These are phyloP conservation scores for Sebastes baramenuke DNA, from an alignment of 2,797 vertebrate species.

Conservation along the genomic window DNA sequence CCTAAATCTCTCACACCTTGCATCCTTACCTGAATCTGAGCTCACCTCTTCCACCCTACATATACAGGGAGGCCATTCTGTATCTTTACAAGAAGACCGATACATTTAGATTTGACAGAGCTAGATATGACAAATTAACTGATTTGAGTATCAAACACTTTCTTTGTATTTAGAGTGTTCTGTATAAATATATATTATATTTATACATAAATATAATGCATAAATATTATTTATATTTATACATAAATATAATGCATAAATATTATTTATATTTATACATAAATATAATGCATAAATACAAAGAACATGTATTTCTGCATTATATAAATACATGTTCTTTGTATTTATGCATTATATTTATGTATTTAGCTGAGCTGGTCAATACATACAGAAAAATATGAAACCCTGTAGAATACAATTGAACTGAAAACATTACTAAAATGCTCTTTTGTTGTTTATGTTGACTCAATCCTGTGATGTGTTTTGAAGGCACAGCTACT, in stretches of 20 bases:
- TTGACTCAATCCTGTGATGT: background rate
- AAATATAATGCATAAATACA: no score
- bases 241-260: no score
- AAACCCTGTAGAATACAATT: background rate
- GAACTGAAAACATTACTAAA: background rate
- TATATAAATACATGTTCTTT: background rate
- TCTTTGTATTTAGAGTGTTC: background rate
- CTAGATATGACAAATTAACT: background rate
- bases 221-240: no score
- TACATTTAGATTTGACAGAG: background rate
- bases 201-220: no score
- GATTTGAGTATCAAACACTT: background rate
- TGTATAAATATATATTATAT: no score
- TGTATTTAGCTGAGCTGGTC: background rate
- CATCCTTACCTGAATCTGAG: slow-evolving; percentile 7
- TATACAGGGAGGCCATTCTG: background rate
- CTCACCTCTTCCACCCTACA: background rate
- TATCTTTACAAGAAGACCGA: background rate
- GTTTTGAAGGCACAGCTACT: background rate
- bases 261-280: no score
- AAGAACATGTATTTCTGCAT: no score
- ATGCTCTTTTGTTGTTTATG: background rate
- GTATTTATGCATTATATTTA: background rate
- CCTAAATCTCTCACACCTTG: background rate
- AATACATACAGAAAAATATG: background rate